Conservation (phyloP, 2,113 vertebrate species). For the Nesoenas mayeri region DNA sequence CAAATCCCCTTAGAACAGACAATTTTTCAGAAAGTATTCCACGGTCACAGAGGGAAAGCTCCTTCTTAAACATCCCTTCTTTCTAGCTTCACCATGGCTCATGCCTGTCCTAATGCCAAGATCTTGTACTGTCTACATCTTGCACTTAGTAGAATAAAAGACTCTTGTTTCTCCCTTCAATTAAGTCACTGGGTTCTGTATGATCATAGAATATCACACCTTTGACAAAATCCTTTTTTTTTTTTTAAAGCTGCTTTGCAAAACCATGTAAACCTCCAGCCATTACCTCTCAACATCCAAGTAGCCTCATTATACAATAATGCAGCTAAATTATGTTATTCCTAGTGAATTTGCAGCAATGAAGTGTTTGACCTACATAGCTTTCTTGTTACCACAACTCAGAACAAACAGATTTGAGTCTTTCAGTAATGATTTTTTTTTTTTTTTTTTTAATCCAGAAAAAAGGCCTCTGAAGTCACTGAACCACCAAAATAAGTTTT, state of each 20-base stretch:
- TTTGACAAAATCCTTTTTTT: not conserved
- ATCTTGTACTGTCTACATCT: not conserved
- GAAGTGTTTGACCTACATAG: constrained; percentile 42
- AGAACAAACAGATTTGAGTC: not conserved
- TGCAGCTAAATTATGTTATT: not conserved
- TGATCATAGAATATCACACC: not conserved
- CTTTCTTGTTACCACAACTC: not conserved
- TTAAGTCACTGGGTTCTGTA: not conserved
- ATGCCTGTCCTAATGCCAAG: not conserved
- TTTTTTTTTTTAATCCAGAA: not conserved
- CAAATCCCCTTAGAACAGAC: constrained; percentile 3
- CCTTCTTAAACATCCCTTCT: not conserved
- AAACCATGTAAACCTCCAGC: not conserved
- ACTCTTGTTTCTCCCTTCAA: not conserved
- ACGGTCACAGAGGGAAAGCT: not conserved
- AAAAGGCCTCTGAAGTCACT: not conserved
- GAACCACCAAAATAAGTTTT: not conserved
- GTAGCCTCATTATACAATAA: not conserved
- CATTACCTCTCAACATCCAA: not conserved
- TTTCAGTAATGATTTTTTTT: not conserved
- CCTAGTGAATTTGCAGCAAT: not conserved
- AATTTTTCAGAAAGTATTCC: constrained; percentile 15
- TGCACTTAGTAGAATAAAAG: not conserved
- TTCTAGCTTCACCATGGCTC: not conserved
- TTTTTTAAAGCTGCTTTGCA: not conserved